These are phyloP conservation scores for Oikopleura albicans DNA, from an alignment of 23 tunicate species.

Conservation along the genomic window DNA sequence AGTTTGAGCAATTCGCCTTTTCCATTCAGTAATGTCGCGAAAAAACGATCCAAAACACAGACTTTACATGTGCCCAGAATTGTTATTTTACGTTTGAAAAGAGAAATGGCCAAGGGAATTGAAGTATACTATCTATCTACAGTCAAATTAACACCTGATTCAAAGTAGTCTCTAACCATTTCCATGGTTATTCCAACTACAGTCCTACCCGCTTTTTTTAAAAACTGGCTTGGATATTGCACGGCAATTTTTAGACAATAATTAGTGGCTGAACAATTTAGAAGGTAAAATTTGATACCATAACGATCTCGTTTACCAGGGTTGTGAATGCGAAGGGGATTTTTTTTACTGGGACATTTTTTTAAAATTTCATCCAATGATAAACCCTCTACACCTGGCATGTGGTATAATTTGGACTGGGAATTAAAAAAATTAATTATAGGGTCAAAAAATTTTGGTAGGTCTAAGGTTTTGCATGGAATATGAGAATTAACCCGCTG, in stretches of 20 bases:
- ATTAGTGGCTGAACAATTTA: not conserved
- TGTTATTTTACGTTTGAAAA: not conserved
- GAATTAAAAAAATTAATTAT: not conserved
- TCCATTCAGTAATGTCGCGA: too few relatives aligned
- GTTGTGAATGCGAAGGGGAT: not conserved
- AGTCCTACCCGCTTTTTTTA: not conserved
- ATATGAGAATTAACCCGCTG: not conserved
- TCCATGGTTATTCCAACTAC: not conserved
- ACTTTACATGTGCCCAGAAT: not conserved
- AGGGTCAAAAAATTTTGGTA: not conserved
- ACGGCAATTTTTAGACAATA: not conserved
- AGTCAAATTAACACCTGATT: not conserved
- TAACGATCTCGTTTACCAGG: not conserved
- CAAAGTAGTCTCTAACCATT: not conserved
- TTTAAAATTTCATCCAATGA: not conserved
- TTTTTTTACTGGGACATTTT: not conserved
- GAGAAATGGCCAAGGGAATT: not conserved
- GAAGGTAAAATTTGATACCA: not conserved
- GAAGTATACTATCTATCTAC: not conserved
- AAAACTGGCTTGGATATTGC: not conserved
- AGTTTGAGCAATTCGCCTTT: too few relatives aligned
- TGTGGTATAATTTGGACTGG: not conserved
- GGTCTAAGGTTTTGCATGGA: not conserved
- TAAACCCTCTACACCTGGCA: not conserved
- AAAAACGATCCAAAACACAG: too few relatives aligned